phyloP scores from a whole-genome alignment of 2,113 vertebrate genomes.

The Ameiurus melas region DNA sequence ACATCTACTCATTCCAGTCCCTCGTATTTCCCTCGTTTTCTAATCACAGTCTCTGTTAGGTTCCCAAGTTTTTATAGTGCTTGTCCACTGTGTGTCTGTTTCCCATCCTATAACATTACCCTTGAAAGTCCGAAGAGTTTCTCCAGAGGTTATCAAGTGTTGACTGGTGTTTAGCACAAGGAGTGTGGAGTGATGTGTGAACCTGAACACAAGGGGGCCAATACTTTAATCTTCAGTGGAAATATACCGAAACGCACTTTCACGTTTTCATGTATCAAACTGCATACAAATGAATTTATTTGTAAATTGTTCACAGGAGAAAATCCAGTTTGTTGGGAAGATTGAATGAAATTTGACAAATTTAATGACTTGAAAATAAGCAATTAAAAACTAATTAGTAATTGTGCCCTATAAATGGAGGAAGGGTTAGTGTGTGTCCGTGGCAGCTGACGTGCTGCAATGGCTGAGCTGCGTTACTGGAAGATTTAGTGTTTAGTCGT shows the following conservation, averaged over 20 bases:
- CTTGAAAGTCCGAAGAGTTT: neutral
- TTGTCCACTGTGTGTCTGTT: neutral
- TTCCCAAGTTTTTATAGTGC: neutral
- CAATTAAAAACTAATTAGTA: neutral
- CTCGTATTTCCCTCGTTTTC: neutral
- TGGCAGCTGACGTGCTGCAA: neutral
- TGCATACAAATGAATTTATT: neutral
- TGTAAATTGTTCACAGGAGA: neutral
- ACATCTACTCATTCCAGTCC: neutral
- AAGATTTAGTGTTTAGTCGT: neutral
- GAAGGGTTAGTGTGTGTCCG: neutral
- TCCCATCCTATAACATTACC: neutral
- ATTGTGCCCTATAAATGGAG: no score
- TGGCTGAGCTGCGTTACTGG: neutral
- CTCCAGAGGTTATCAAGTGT: neutral
- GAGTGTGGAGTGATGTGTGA: neutral
- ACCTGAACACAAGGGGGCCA: neutral
- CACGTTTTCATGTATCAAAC: neutral
- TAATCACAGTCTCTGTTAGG: neutral
- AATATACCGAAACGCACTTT: neutral
- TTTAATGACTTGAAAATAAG: neutral
- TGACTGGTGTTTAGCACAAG: neutral
- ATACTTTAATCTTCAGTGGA: neutral
- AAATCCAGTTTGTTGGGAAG: neutral
- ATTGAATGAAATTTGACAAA: neutral